Evolutionary conservation across 2,888 invertebrate genomes (phyloP).

Genomic region (Macaria liturata): DNA sequence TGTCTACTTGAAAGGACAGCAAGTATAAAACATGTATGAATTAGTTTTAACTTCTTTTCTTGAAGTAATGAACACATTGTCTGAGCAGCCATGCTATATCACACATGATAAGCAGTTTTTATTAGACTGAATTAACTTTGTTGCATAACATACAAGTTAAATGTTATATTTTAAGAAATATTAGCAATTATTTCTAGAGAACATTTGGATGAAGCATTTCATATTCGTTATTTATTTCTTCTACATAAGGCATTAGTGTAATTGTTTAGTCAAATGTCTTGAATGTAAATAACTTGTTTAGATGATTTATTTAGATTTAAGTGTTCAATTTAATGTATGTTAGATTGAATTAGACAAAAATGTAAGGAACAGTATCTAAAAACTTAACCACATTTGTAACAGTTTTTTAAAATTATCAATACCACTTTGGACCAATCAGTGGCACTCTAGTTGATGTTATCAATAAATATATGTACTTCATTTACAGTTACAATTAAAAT

Average conservation of each 20-base stretch:
- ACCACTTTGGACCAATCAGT: constrained; percentile 76
- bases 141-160: constrained; percentile 60
- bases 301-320: constrained; percentile 79
- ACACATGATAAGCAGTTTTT: constrained; percentile 60
- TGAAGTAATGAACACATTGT: no score
- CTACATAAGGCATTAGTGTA: constrained; percentile 76
- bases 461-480: constrained; percentile 40
- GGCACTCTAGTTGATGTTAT: constrained; percentile 49
- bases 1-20: no score
- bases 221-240: constrained; percentile 82
- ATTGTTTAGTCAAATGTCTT: constrained; percentile 78
- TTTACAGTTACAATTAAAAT: constrained; percentile 51
- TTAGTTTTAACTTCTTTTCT: no score
- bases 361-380: constrained; percentile 45
- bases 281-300: constrained; percentile 81
- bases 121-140: constrained; percentile 75
- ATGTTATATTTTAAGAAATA: constrained; percentile 70
- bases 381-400: constrained; percentile 55
- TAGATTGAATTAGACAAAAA: constrained; percentile 72
- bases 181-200: constrained; percentile 68
- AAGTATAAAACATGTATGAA: no score
- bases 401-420: constrained; percentile 51
- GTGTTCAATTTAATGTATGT: constrained; percentile 78
- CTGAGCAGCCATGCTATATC: neutral
- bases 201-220: constrained; percentile 78